phyloP scores from a whole-genome alignment of 2,797 vertebrate genomes.

The Enoplosus armatus region DNA sequence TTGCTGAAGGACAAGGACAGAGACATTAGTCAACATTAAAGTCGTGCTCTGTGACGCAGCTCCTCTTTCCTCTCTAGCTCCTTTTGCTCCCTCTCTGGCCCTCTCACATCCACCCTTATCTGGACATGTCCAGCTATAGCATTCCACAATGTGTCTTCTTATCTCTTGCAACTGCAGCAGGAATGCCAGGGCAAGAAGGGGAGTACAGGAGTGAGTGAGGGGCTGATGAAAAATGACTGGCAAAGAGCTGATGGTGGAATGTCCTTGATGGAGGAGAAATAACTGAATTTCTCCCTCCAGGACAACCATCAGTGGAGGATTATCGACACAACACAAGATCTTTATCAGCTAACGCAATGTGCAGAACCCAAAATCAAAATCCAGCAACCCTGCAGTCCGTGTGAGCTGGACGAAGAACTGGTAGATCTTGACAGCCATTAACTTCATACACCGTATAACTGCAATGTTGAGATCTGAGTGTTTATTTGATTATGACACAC shows the following conservation, averaged over 20 bases:
- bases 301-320: constrained; percentile 37
- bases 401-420: not conserved
- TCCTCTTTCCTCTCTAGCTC: constrained; percentile 24
- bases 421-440: not conserved
- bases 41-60: not conserved
- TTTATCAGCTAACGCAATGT: constrained; percentile 30
- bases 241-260: constrained; percentile 63
- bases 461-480: constrained; percentile 2
- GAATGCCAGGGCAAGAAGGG: constrained; percentile 70
- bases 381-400: not conserved
- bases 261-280: constrained; percentile 39
- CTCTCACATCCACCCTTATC: constrained; percentile 63
- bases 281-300: constrained; percentile 3
- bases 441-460: not conserved
- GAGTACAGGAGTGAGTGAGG: constrained; percentile 46
- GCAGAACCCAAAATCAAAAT: not conserved
- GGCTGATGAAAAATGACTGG: constrained; percentile 69
- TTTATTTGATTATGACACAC: constrained; percentile 46
- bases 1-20: constrained; percentile 66
- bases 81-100: not conserved
- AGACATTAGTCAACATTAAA: constrained; percentile 11
- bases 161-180: constrained; percentile 71
- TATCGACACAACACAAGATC: constrained; percentile 38
- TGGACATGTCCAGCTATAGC: constrained; percentile 64
- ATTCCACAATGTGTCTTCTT: constrained; percentile 77